Evolutionary conservation across 92 coral and sea anemone genomes (phyloP).

Genomic region (Siderastrea siderea): DNA sequence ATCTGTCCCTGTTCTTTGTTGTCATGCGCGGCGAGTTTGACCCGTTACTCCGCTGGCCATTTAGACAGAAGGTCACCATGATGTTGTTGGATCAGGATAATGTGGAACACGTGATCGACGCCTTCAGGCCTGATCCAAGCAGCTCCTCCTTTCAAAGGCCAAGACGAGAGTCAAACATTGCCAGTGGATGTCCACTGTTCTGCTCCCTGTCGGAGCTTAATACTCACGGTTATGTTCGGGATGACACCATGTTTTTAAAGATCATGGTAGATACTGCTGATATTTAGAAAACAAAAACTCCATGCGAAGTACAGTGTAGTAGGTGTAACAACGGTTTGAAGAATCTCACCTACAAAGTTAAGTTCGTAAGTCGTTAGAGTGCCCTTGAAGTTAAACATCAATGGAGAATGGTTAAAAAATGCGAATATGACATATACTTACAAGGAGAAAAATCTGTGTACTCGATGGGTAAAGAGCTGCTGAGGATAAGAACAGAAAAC

Average conservation of each 20-base stretch:
- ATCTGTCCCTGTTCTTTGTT: conserved; percentile 65
- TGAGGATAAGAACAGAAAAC: conserved; percentile 34
- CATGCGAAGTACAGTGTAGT: too few species aligned
- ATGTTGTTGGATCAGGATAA: conserved; percentile 85
- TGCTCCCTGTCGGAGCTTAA: conserved; percentile 82
- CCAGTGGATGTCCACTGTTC: conserved; percentile 89
- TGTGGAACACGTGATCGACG: conserved; percentile 88
- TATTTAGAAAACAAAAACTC: neutral
- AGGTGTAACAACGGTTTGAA: too few species aligned
- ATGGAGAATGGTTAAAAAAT: too few species aligned
- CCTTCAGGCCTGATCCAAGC: conserved; percentile 92
- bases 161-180: conserved; percentile 84
- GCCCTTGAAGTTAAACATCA: too few species aligned
- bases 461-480: neutral
- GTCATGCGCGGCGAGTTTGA: conserved; percentile 82
- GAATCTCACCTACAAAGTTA: too few species aligned
- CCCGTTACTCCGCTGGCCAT: conserved; percentile 90
- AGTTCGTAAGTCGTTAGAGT: neutral
- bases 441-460: too few species aligned
- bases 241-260: conserved; percentile 82
- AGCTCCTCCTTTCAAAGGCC: conserved; percentile 95
- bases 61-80: conserved; percentile 85
- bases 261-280: conserved; percentile 80
- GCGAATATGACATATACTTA: too few species aligned
- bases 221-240: conserved; percentile 81